phyloP scores from a whole-genome alignment of 2,113 vertebrate genomes.

The Psettodes erumei region DNA sequence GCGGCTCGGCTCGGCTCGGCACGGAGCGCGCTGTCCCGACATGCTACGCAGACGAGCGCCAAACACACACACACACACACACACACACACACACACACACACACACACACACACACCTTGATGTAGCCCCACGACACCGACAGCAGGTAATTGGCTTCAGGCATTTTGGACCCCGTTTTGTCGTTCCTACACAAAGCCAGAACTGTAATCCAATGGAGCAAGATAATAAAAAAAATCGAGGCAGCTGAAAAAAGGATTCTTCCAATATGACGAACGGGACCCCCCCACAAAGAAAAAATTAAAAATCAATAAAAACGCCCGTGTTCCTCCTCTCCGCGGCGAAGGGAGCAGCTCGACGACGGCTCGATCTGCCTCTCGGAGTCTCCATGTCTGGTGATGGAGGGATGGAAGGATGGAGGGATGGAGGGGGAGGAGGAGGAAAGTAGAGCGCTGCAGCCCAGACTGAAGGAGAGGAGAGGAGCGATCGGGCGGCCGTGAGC shows the following conservation, averaged over 20 bases:
- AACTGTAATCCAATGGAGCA: constrained; percentile 78
- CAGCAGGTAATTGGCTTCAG: constrained; percentile 87
- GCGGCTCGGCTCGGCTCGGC: too few relatives aligned
- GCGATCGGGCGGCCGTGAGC: constrained; percentile 62
- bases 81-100: too few relatives aligned
- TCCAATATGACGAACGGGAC: too few relatives aligned
- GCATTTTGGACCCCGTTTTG: constrained; percentile 86
- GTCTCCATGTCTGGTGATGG: constrained; percentile 68
- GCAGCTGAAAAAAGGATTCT: constrained; percentile 77
- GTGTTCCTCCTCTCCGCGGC: constrained; percentile 59
- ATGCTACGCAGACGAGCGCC: constrained; percentile 58
- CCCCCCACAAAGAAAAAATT: constrained; percentile 27
- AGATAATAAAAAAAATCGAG: constrained; percentile 60
- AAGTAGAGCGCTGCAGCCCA: constrained; percentile 13
- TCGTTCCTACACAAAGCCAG: constrained; percentile 80
- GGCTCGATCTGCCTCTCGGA: constrained; percentile 48
- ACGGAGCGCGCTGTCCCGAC: constrained; percentile 55
- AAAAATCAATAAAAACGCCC: constrained; percentile 61
- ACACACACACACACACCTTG: constrained; percentile 88
- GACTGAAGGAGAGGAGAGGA: constrained; percentile 42
- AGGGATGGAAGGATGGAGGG: neutral
- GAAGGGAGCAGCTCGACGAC: constrained; percentile 57
- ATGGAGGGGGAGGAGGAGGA: neutral
- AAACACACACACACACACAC: too few relatives aligned
- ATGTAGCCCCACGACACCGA: constrained; percentile 88